Conservation (phyloP, 2,888 invertebrate species). For the Willowsia nigromaculata region DNA sequence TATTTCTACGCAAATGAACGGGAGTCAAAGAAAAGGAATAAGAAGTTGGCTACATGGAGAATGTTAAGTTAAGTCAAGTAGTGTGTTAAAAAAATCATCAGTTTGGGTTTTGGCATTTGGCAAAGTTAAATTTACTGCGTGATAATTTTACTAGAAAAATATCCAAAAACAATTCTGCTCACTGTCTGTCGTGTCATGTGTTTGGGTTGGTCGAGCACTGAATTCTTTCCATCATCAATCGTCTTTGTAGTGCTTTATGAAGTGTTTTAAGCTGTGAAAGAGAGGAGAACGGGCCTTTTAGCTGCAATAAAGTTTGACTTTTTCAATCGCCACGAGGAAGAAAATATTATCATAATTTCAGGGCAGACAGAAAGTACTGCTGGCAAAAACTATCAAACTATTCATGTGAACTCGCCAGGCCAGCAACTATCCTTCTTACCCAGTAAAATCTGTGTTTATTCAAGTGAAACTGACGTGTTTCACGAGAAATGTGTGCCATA, state of each 20-base stretch:
- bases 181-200: background rate
- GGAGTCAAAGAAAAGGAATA: background rate
- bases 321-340: too few species aligned
- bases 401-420: background rate
- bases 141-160: conserved; percentile 20
- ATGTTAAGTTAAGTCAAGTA: conserved; percentile 6
- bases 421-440: background rate
- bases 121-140: conserved; percentile 48
- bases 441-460: background rate
- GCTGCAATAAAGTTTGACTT: background rate
- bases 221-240: background rate
- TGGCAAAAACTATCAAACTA: background rate
- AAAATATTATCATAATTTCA: too few species aligned
- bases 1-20: background rate
- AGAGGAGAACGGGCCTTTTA: too few species aligned
- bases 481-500: conserved; percentile 38
- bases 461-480: background rate
- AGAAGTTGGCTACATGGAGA: background rate
- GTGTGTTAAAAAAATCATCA: background rate
- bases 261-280: background rate
- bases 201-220: background rate
- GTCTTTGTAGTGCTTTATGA: background rate
- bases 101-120: conserved; percentile 30
- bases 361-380: too few species aligned
- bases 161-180: background rate